These are phyloP conservation scores for Tarsius wallacei DNA, from an alignment of 2,797 vertebrate species.

Conservation along the genomic window DNA sequence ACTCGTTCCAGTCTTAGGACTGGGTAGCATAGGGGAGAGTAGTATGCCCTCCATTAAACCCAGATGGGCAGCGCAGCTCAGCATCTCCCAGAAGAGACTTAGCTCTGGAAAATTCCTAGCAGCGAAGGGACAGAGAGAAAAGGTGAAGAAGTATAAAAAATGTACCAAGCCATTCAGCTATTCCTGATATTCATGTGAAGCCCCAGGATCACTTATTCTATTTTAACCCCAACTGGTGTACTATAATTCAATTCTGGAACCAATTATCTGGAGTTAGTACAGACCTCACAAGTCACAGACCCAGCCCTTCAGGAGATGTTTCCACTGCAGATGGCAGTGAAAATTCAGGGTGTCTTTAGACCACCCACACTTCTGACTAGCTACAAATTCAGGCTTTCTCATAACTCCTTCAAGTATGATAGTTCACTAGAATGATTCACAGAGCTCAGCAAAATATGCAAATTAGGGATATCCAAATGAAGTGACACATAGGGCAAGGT, in stretches of 20 bases:
- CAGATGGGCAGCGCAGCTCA: neutral
- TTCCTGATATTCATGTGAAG: neutral
- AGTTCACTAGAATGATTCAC: neutral
- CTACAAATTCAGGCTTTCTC: neutral
- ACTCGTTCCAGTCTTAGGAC: neutral
- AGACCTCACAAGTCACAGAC: neutral
- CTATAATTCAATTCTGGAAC: neutral
- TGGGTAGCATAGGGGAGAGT: neutral
- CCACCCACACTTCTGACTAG: neutral
- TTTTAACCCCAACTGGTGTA: neutral
- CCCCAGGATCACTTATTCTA: neutral
- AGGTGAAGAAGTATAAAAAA: neutral
- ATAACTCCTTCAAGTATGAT: neutral
- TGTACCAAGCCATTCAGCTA: neutral
- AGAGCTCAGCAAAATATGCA: neutral
- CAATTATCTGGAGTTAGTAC: neutral
- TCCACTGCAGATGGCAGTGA: neutral
- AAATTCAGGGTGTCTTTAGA: neutral
- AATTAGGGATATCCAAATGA: neutral
- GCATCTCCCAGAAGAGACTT: neutral
- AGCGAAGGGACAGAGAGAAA: neutral
- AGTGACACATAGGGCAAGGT: neutral
- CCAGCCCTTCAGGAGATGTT: neutral
- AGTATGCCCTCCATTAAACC: neutral
- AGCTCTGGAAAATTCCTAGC: neutral